Evolutionary conservation across 2,797 vertebrate species (phyloP), one percentile per base, ranked within the genome.

Genomic region (Natrix natrix): DNA sequence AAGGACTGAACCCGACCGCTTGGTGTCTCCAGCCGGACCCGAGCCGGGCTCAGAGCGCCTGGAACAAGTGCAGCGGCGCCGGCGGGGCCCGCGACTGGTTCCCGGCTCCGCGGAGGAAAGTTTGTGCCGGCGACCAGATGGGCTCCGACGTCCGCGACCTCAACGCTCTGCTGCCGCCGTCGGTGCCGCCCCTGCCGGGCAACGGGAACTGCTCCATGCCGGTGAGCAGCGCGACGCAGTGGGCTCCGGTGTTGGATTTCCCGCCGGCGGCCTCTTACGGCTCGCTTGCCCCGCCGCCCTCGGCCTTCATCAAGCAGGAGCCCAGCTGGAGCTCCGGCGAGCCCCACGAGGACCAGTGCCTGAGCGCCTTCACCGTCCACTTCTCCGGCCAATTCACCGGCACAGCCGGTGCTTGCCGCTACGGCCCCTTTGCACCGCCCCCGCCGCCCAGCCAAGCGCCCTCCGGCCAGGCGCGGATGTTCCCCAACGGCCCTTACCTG

Each of bases 331-430:
- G 98, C 92, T 95, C 98, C 89, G 60, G 98, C 0, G 99, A 99
- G 93, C 97, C 98, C 0, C 98, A 98, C 66, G 99, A 99, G 94
- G 99, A 99, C 95, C 99, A 99, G 95, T 99, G 99, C 93, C 97
- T 99, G 78, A 99, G 99, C 97, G 99, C 99, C 96, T 99, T 99
- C 97, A 99, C 99, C 0, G 98, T 99, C 43, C 99, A 99, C 97
- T 99, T 99, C 98, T 99, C 99, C 0, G 99, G 99, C 43, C 99
- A 99, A 97, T 98, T 99, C 92, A 99, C 99, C 0, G 99, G 99
- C 93, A 97, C 99, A 0, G 98, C 98, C 1, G 99, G 99, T 4
- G 98, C 98, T 92, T 99, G 99, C 95, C 98, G 98, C 95, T 98
- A 99, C 12, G 98, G 99, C 13, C 96, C 99, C 52, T 99, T 99